Conservation (phyloP, 2,888 invertebrate genomes). For the Allacma fusca region DNA sequence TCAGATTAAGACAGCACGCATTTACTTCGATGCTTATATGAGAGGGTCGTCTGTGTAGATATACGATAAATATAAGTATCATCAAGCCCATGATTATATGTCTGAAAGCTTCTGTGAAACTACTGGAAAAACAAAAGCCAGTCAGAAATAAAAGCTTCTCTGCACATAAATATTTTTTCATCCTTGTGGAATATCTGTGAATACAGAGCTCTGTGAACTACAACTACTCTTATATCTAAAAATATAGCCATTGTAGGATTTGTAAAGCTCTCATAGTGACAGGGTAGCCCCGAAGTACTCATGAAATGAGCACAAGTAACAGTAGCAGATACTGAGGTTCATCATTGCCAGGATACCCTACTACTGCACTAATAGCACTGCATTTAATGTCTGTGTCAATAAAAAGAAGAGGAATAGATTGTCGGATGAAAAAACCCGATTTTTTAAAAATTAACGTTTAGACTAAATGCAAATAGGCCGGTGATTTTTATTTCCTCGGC, state of each 20-base stretch:
- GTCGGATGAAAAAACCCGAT: background rate
- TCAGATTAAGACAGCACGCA: background rate
- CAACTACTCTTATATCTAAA: background rate
- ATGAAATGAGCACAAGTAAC: conserved; percentile 23
- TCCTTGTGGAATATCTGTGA: background rate
- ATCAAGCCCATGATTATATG: background rate
- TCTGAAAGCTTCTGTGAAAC: background rate
- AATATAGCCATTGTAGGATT: background rate
- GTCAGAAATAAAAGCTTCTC: background rate
- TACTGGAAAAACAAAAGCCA: background rate
- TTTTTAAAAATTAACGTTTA: conserved; percentile 21
- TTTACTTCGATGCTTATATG: no score
- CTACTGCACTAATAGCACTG: no score
- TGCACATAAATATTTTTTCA: background rate
- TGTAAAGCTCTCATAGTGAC: background rate
- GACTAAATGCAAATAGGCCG: conserved; percentile 25
- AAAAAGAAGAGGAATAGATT: background rate
- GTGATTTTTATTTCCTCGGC: background rate
- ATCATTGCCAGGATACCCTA: no score
- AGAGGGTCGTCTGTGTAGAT: no score
- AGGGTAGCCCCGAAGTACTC: background rate
- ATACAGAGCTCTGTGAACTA: no score
- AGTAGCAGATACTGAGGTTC: background rate
- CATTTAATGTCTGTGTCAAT: no score
- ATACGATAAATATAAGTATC: no score